Evolutionary conservation across 1,140 invertebrate genomes (phyloP), one percentile per base, ranked within the genome.

Genomic region (Hirudo medicinalis): DNA sequence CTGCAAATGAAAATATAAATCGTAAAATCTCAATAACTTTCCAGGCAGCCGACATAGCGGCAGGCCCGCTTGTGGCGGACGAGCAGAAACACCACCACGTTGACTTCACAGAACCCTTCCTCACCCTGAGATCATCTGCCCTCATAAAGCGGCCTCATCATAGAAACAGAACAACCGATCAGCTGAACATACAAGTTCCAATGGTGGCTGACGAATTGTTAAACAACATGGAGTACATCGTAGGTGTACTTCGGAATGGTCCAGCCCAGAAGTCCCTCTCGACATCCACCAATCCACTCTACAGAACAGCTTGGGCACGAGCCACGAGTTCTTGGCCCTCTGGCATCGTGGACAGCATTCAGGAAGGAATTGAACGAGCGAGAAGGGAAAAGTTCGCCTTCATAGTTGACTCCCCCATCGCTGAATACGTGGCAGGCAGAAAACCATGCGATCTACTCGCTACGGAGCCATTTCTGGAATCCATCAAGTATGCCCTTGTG

Each of bases 371-470:
- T 20, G 29, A 71, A 15, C 69, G 73, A 25, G 75, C 75, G 5
- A 68, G 73, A 8, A 19, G 40, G 0, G 73, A 72, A 17, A 43
- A 72, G 17, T 77, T 74, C 67, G 75, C 73, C n/a, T 74, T 75
- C 49, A 75, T 77, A 27, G 55, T 74, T 54, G 74, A 76, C 54
- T 69, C 72, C 8, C 73, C 76, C 0, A 22, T 69, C 57, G 76
- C 76, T 15, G 74, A 78, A 36, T 76, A 75, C 73, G 13, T 73
- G 32, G 68, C 72, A 0, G 57, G 40, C 5, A 70, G 73, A 55
- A 57, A 72, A 19, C 77, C 77, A 0, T 78, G 77, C 69, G 74
- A 76, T 54, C 73, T 76, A 68, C 54, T 71, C 70, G 66, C 70
- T 32, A 74, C 67, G 8, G 73, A 71, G 15, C 70, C 73, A 0